phyloP scores from a whole-genome alignment of 2,888 invertebrate species.

The Luperina testacea region DNA sequence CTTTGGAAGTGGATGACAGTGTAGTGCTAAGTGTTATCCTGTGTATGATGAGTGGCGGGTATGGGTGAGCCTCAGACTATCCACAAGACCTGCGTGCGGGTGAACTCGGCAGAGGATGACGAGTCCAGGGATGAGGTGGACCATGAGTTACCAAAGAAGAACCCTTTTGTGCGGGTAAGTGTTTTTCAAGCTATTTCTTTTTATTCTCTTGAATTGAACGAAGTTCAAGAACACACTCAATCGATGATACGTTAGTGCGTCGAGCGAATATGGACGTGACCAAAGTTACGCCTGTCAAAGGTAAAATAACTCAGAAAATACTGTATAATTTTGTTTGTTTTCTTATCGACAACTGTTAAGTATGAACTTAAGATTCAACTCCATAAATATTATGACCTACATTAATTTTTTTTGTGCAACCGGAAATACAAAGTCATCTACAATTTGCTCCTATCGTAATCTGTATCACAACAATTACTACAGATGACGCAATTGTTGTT shows the following conservation, averaged over 20 bases:
- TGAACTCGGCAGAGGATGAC: constrained; percentile 85
- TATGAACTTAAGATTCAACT: too few relatives aligned
- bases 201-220: background rate
- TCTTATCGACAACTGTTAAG: too few relatives aligned
- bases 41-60: constrained; percentile 86
- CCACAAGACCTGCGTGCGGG: constrained; percentile 87
- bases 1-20: constrained; percentile 48
- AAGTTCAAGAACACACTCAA: background rate
- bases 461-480: too few relatives aligned
- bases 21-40: constrained; percentile 58
- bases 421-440: too few relatives aligned
- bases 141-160: constrained; percentile 84
- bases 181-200: background rate
- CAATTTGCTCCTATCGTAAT: too few relatives aligned
- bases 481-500: background rate
- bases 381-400: too few relatives aligned
- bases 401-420: too few relatives aligned
- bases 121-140: constrained; percentile 87
- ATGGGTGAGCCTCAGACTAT: constrained; percentile 85
- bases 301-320: too few relatives aligned
- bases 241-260: too few relatives aligned
- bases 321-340: too few relatives aligned
- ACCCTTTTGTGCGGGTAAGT: constrained; percentile 87
- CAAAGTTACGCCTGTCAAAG: too few relatives aligned
- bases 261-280: too few relatives aligned